Evolutionary conservation across 1,140 invertebrate genomes (phyloP).

Genomic region (Scaptomyza hsui): DNA sequence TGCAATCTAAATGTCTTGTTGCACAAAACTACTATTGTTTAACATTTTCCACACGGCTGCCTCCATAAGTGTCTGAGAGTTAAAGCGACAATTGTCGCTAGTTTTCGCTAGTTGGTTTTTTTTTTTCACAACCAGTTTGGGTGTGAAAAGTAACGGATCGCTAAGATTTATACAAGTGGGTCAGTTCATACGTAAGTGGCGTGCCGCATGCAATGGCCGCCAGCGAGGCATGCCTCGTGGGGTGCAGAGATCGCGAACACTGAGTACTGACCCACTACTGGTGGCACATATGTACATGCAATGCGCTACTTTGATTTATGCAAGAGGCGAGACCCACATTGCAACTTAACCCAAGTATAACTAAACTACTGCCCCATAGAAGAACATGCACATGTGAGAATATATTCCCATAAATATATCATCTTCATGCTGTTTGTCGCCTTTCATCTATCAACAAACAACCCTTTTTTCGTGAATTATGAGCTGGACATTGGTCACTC

Average conservation of each 20-base stretch:
- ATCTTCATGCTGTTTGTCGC: conserved; percentile 27
- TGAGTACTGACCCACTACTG: conserved; percentile 54
- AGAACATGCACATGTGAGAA: background rate
- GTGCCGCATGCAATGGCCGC: conserved; percentile 61
- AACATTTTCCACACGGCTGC: conserved; percentile 63
- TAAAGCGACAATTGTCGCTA: conserved; percentile 63
- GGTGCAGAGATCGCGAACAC: background rate
- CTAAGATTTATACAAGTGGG: conserved; percentile 64
- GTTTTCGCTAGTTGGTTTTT: conserved; percentile 45
- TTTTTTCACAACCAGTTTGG: conserved; percentile 59
- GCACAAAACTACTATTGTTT: conserved; percentile 59
- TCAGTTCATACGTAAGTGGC: conserved; percentile 38
- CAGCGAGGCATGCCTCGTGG: conserved; percentile 45
- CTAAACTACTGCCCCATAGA: background rate
- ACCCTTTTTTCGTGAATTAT: conserved; percentile 33
- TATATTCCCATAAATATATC: conserved; percentile 23
- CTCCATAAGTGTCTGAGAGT: background rate
- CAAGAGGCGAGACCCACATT: conserved; percentile 51
- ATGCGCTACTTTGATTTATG: conserved; percentile 67
- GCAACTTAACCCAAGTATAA: background rate
- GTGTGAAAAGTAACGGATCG: conserved; percentile 72
- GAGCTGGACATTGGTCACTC: conserved; percentile 44
- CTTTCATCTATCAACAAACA: conserved; percentile 32
- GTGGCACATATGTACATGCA: conserved; percentile 22
- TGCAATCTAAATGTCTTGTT: conserved; percentile 50